Evolutionary conservation across 2,888 invertebrate genomes (phyloP).

Genomic region (Ommatoiulus sabulosus): DNA sequence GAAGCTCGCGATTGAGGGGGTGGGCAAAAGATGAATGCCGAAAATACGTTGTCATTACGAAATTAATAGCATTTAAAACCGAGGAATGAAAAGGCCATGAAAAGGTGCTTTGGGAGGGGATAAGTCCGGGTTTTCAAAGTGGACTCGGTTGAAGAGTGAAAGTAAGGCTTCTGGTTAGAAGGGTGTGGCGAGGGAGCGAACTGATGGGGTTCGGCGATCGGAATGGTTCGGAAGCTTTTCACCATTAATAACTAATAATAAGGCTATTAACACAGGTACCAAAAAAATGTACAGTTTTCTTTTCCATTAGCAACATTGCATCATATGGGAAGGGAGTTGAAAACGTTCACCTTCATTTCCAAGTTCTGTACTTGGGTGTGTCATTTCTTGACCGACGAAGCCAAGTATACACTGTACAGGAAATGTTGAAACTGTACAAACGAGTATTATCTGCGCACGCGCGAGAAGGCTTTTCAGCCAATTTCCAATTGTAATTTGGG

Average conservation of each 20-base stretch:
- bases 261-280: background rate
- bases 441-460: no score
- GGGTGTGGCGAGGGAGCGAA: background rate
- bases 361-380: background rate
- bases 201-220: no score
- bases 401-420: background rate
- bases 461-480: no score
- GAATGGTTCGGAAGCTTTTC: background rate
- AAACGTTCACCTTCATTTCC: background rate
- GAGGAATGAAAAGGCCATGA: background rate
- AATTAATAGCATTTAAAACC: constrained; percentile 20
- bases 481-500: no score
- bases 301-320: background rate
- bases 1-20: background rate
- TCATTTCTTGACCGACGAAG: no score
- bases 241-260: background rate
- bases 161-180: background rate
- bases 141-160: background rate
- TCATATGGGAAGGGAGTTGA: background rate
- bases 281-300: background rate
- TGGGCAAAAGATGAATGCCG: background rate
- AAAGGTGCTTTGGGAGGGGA: background rate
- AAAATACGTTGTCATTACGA: background rate
- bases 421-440: background rate
- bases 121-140: background rate